Conservation (phyloP, 1,140 invertebrate genomes). For the Polypedilum vanderplanki region DNA sequence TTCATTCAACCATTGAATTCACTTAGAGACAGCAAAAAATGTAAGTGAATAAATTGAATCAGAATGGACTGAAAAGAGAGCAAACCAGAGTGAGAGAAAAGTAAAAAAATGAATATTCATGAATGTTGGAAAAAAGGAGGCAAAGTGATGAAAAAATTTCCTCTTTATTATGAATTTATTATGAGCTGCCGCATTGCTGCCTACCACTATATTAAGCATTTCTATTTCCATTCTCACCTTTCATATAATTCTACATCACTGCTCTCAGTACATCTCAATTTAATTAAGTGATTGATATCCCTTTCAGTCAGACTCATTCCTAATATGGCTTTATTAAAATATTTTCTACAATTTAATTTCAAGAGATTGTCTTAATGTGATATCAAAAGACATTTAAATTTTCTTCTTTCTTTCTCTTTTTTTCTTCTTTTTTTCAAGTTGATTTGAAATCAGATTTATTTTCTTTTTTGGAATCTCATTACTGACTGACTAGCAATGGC, state of each 20-base stretch:
- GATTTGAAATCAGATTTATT: background rate
- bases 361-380: background rate
- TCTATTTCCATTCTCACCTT: no score
- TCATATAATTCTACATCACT: no score
- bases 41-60: background rate
- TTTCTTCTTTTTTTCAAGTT: background rate
- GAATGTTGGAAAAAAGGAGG: background rate
- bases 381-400: background rate
- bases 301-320: background rate
- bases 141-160: background rate
- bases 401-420: background rate
- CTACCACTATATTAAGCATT: no score
- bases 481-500: background rate
- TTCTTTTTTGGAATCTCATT: background rate
- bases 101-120: constrained; percentile 13
- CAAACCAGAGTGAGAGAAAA: no score
- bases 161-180: background rate
- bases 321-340: constrained; percentile 1
- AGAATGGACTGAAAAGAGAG: no score
- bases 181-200: background rate
- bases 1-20: background rate
- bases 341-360: no score
- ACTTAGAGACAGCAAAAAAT: background rate
- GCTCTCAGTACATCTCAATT: no score
- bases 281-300: no score